These are phyloP conservation scores for Lepus europaeus DNA, from an alignment of 2,113 vertebrate species.

Conservation along the genomic window DNA sequence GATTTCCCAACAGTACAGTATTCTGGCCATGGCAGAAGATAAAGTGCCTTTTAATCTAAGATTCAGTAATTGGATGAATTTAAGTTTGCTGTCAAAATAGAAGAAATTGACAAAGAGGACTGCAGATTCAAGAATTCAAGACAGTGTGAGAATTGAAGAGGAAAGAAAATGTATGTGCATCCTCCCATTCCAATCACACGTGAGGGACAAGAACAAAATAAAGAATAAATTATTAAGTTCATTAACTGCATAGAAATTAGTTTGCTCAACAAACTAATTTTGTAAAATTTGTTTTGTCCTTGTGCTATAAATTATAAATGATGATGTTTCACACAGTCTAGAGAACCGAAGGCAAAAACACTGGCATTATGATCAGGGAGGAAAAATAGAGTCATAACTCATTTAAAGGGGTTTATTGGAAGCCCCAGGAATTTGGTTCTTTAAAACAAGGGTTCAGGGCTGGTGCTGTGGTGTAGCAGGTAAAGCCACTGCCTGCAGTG, in stretches of 20 bases:
- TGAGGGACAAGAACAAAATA: background rate
- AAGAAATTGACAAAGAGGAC: background rate
- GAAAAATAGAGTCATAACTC: background rate
- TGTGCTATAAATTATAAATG: conserved; percentile 9
- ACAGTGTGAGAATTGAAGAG: background rate
- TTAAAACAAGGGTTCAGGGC: background rate
- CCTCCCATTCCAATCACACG: background rate
- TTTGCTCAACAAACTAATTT: background rate
- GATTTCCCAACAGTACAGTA: background rate
- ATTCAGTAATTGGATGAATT: background rate
- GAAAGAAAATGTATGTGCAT: background rate
- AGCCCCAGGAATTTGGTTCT: background rate
- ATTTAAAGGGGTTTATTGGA: background rate
- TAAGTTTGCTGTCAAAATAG: background rate
- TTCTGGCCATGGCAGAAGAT: background rate
- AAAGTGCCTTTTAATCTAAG: background rate
- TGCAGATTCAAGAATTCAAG: background rate
- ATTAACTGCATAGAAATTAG: background rate
- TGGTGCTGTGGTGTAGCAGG: no score
- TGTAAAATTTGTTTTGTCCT: background rate
- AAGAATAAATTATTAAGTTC: conserved; percentile 14
- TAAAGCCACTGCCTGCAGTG: no score
- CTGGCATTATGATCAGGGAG: background rate
- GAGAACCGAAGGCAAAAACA: background rate
- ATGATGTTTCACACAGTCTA: background rate